Evolutionary conservation across 2,113 vertebrate species (phyloP).

Genomic region (Neotoma lepida): DNA sequence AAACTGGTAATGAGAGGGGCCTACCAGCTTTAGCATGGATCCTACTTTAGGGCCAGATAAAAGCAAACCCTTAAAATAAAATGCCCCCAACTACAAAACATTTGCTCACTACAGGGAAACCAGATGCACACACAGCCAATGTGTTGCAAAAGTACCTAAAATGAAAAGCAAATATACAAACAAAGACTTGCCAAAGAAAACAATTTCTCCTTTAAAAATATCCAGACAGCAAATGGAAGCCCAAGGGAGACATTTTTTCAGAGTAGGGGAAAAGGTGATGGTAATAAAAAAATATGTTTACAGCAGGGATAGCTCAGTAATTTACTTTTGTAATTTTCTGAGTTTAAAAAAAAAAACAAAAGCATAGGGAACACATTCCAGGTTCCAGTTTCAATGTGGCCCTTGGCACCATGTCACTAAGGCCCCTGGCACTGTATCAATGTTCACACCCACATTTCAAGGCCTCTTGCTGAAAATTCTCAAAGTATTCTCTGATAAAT

Average conservation of each 20-base stretch:
- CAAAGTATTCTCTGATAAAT: not conserved
- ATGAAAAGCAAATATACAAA: not conserved
- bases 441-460: not conserved
- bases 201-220: slow-evolving; percentile 35
- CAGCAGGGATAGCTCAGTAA: not conserved
- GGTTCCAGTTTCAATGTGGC: not conserved
- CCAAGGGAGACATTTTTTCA: not conserved
- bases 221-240: not conserved
- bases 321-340: not conserved
- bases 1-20: not conserved
- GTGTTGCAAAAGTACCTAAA: not conserved
- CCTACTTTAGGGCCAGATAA: not conserved
- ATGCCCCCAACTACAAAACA: not conserved
- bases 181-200: not conserved
- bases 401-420: accelerated
- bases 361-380: not conserved
- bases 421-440: not conserved
- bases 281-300: not conserved
- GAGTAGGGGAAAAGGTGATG: not conserved
- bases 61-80: slow-evolving; percentile 22
- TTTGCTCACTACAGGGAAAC: not conserved
- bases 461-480: not conserved
- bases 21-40: not conserved
- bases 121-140: not conserved
- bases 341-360: not conserved